Evolutionary conservation across 2,797 vertebrate genomes (phyloP).

Genomic region (Neosilurus mollespiculum): DNA sequence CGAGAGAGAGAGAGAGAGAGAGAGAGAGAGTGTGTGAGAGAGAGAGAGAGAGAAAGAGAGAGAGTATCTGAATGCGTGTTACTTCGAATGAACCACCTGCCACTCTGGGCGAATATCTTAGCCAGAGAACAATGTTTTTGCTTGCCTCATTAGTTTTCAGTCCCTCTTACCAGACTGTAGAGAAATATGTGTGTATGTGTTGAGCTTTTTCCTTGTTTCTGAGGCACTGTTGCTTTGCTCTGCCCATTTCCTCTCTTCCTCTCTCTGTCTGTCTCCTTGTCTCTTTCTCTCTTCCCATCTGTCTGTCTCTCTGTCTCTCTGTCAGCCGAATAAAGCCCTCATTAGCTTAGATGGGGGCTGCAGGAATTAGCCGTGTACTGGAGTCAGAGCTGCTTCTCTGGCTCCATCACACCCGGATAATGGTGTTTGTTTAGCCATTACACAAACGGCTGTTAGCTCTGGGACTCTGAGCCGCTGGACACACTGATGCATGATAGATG

Average conservation of each 20-base stretch:
- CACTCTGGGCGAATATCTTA: conserved; percentile 23
- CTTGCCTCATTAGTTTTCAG: conserved; percentile 50
- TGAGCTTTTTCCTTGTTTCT: conserved; percentile 9
- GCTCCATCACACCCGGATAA: conserved; percentile 69
- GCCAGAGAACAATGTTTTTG: conserved; percentile 43
- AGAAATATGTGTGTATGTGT: conserved; percentile 12
- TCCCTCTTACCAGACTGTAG: conserved; percentile 37
- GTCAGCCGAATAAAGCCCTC: conserved; percentile 44
- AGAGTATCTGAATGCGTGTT: conserved; percentile 32
- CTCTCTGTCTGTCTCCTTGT: neutral
- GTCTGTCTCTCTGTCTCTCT: conserved; percentile 35
- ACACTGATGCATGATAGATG: conserved; percentile 32
- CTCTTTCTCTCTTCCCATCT: conserved; percentile 32
- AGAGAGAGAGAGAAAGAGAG: neutral
- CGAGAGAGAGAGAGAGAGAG: conserved; percentile 35
- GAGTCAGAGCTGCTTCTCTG: conserved; percentile 62
- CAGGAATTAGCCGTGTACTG: conserved; percentile 67
- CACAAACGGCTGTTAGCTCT: conserved; percentile 46
- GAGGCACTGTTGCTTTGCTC: conserved; percentile 24
- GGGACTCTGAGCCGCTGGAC: conserved; percentile 43
- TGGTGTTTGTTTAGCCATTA: conserved; percentile 76
- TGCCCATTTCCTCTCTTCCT: neutral
- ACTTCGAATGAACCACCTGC: conserved; percentile 41
- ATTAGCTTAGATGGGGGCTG: conserved; percentile 46
- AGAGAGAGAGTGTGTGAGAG: neutral